These are phyloP conservation scores for Stictonetta naevosa DNA, from an alignment of 2,113 vertebrate genomes.

Conservation along the genomic window DNA sequence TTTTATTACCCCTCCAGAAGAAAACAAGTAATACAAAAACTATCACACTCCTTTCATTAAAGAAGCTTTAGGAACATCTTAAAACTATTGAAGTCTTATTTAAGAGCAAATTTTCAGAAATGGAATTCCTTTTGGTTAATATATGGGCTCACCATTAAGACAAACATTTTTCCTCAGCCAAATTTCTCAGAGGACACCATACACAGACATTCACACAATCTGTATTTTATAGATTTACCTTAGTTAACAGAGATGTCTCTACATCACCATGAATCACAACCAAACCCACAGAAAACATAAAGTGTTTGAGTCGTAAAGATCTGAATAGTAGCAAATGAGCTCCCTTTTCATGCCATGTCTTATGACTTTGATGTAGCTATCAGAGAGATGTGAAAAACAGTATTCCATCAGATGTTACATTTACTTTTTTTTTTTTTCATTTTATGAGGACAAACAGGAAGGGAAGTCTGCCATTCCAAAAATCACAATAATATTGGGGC, in stretches of 20 bases:
- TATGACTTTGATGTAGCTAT: neutral
- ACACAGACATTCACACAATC: neutral
- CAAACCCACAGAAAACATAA: neutral
- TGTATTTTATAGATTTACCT: neutral
- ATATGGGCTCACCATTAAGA: neutral
- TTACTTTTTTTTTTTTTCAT: neutral
- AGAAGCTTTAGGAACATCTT: neutral
- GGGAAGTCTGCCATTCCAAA: neutral
- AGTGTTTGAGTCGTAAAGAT: neutral
- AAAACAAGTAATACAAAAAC: neutral
- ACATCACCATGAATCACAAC: neutral
- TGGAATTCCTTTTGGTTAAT: neutral
- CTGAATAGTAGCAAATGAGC: slow-evolving; percentile 37
- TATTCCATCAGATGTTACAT: neutral
- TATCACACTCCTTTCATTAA: neutral
- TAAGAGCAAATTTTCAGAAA: neutral
- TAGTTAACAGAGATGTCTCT: neutral
- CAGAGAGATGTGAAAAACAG: neutral
- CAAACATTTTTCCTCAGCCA: neutral
- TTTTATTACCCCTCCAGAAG: neutral
- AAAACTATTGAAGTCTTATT: neutral
- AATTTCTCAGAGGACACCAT: neutral
- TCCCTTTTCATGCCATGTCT: slow-evolving; percentile 2
- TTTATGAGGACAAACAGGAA: neutral
- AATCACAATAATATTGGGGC: neutral